Evolutionary conservation across 2,888 invertebrate genomes (phyloP).

Genomic region (Lottia scabra): DNA sequence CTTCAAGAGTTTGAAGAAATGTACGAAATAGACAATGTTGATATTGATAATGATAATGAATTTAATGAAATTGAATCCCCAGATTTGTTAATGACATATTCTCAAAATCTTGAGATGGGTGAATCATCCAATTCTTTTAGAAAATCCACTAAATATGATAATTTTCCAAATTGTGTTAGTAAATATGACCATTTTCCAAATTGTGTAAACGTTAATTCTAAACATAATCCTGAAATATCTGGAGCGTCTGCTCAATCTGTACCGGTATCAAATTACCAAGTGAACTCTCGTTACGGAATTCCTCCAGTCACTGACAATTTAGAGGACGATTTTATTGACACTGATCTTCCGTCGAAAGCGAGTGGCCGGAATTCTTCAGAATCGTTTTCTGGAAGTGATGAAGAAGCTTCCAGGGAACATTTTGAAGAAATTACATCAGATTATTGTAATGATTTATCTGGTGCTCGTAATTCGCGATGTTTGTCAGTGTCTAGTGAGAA

Average conservation of each 20-base stretch:
- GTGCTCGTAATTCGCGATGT: background rate
- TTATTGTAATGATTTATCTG: background rate
- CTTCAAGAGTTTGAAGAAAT: background rate
- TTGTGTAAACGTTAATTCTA: background rate
- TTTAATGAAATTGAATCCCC: background rate
- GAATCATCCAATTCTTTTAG: background rate
- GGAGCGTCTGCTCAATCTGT: background rate
- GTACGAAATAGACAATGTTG: background rate
- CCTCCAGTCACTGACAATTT: constrained; percentile 20
- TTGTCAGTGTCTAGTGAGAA: background rate
- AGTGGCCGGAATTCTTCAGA: constrained; percentile 52
- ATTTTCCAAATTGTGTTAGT: too few species aligned
- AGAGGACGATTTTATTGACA: constrained; percentile 65
- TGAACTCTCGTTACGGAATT: background rate
- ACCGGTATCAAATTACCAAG: background rate
- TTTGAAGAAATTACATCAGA: background rate
- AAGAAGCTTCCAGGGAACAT: constrained; percentile 36
- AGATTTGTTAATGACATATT: background rate
- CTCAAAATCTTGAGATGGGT: background rate
- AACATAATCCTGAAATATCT: background rate
- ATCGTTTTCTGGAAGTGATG: constrained; percentile 47
- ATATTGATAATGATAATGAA: background rate
- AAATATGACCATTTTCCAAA: too few species aligned
- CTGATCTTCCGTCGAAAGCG: constrained; percentile 57
- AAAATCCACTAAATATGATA: too few species aligned